A percentile compares a stretch with the other conserved stretches of the same genome.
Conservation (phyloP, 2,113 vertebrate genomes). For the Perognathus longimembris region DNA sequence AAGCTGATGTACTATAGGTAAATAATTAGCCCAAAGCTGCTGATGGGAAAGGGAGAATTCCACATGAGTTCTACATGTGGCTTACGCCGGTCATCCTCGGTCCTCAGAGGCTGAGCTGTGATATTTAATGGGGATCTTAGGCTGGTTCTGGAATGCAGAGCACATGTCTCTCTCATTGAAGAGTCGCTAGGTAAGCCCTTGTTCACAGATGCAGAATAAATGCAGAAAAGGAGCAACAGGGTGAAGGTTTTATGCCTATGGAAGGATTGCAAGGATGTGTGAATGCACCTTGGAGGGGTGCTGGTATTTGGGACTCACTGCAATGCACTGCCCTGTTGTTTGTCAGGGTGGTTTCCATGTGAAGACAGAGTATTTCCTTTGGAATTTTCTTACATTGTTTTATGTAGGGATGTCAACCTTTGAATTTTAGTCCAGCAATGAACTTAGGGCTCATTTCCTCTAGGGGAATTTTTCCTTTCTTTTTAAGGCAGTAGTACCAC, state of each 20-base stretch:
- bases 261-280: rapidly evolving
- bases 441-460: conserved; percentile 62
- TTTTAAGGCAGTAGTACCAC: background rate
- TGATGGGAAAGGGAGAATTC: background rate
- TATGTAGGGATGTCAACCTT: conserved; percentile 49
- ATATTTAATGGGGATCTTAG: background rate
- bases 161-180: background rate
- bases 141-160: background rate
- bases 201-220: background rate
- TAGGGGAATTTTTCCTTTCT: background rate
- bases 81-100: no score
- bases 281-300: background rate
- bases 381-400: conserved; percentile 79
- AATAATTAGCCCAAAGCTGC: background rate
- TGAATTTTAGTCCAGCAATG: conserved; percentile 32
- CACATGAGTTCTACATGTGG: background rate
- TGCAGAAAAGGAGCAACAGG: background rate
- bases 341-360: background rate
- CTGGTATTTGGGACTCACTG: background rate
- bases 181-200: background rate
- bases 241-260: background rate
- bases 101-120: no score
- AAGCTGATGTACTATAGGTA: background rate
- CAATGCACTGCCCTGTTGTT: background rate
- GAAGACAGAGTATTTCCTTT: conserved; percentile 52